These are phyloP conservation scores for Criorhina ranunculi DNA, from an alignment of 2,888 invertebrate genomes.

Conservation along the genomic window DNA sequence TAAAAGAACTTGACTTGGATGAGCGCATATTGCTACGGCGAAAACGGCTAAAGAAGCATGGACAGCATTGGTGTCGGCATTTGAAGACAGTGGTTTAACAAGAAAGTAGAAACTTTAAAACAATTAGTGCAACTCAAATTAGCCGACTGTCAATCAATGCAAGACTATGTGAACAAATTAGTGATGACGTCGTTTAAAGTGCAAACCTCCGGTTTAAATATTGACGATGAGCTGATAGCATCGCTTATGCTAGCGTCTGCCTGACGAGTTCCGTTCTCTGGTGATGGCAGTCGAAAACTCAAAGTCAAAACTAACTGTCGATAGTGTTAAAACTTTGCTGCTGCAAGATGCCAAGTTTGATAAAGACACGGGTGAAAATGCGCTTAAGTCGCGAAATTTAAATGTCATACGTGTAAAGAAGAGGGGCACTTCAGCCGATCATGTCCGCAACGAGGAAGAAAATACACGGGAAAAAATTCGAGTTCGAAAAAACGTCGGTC, in stretches of 20 bases:
- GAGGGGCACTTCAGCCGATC: slow-evolving; percentile 18
- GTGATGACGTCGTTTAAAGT: background rate
- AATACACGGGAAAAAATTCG: background rate
- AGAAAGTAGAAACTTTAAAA: too few relatives aligned
- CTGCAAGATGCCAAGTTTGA: slow-evolving; percentile 7
- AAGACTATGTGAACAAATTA: background rate
- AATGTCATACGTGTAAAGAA: slow-evolving; percentile 25
- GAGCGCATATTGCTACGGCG: too few relatives aligned
- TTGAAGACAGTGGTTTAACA: too few relatives aligned
- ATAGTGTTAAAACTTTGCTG: slow-evolving; percentile 2
- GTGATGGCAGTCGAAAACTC: too few relatives aligned
- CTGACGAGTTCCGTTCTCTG: too few relatives aligned
- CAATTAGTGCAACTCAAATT: too few relatives aligned
- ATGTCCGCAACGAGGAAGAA: slow-evolving; percentile 10
- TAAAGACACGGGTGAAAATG: slow-evolving; percentile 16
- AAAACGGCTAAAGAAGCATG: too few relatives aligned
- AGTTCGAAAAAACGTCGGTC: slow-evolving; percentile 2
- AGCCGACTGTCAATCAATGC: too few relatives aligned
- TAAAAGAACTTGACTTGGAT: too few relatives aligned
- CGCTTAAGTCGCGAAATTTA: slow-evolving; percentile 8
- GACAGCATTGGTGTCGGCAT: too few relatives aligned
- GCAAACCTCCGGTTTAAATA: background rate
- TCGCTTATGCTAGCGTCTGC: too few relatives aligned
- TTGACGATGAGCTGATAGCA: background rate
- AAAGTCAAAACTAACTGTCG: slow-evolving; percentile 8